Evolutionary conservation across 2,888 invertebrate genomes (phyloP).

Genomic region (Leptinotarsa haldemani): DNA sequence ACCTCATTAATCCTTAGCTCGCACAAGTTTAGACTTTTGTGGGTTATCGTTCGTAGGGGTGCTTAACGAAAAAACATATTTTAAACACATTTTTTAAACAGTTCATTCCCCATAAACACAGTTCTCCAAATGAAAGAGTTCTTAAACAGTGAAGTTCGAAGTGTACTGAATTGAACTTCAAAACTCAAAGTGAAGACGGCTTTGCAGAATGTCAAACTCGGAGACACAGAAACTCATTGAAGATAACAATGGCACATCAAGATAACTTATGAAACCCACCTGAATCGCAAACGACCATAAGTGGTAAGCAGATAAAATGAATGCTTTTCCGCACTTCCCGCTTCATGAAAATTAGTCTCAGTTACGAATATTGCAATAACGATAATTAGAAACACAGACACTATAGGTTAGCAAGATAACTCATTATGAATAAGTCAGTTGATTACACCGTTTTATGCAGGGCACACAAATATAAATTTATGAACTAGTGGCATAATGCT

Average conservation of each 20-base stretch:
- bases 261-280: neutral
- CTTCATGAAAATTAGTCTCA: slow-evolving; percentile 42
- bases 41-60: no score
- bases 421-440: neutral
- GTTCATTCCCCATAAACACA: no score
- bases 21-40: no score
- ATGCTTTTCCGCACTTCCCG: slow-evolving; percentile 40
- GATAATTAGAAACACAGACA: slow-evolving; percentile 40
- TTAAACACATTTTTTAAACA: no score
- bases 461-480: neutral
- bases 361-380: slow-evolving; percentile 47
- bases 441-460: neutral
- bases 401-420: neutral
- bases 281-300: neutral
- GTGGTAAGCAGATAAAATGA: neutral
- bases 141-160: no score
- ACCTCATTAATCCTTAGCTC: no score
- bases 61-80: no score
- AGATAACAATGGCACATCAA: neutral
- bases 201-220: neutral
- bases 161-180: no score
- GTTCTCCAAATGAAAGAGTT: no score
- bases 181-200: no score
- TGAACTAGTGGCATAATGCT: no score
- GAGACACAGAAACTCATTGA: neutral